phyloP scores from a whole-genome alignment of 2,888 invertebrate species.

The Torymus aiolomorphi region DNA sequence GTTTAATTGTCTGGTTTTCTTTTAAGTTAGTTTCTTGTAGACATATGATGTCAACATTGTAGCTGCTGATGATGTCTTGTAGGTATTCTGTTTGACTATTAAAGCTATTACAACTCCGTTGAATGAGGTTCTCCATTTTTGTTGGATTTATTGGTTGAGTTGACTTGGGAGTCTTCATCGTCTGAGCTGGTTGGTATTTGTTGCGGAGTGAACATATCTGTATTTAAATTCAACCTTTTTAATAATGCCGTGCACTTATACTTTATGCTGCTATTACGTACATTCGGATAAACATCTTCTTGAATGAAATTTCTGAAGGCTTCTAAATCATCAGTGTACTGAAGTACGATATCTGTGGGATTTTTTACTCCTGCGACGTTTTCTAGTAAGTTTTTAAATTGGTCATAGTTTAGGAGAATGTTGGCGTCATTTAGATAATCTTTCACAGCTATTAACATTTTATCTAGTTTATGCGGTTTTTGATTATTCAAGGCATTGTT shows the following conservation, averaged over 20 bases:
- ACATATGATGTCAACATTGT: too few species aligned
- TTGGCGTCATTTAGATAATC: conserved; percentile 8
- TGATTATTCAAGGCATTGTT: neutral
- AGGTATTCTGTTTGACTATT: too few species aligned
- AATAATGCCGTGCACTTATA: conserved; percentile 40
- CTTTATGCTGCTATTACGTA: conserved; percentile 24
- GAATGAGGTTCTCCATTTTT: too few species aligned
- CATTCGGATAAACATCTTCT: conserved; percentile 25
- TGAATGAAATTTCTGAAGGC: conserved; percentile 2
- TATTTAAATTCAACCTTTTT: neutral
- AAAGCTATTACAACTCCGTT: too few species aligned
- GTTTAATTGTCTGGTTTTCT: too few species aligned
- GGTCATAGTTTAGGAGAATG: conserved; percentile 8
- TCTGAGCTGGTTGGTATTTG: neutral
- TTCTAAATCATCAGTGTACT: too few species aligned
- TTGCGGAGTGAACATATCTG: neutral
- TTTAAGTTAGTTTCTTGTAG: too few species aligned
- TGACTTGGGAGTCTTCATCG: neutral
- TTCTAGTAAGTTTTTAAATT: conserved; percentile 40
- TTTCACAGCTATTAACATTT: neutral
- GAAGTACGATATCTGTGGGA: too few species aligned
- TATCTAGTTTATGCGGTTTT: neutral
- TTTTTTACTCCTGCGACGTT: conserved; percentile 12
- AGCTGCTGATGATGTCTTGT: too few species aligned
- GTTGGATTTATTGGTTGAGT: neutral